Evolutionary conservation across 2,797 vertebrate genomes (phyloP).

Genomic region (Thunnus albacares): DNA sequence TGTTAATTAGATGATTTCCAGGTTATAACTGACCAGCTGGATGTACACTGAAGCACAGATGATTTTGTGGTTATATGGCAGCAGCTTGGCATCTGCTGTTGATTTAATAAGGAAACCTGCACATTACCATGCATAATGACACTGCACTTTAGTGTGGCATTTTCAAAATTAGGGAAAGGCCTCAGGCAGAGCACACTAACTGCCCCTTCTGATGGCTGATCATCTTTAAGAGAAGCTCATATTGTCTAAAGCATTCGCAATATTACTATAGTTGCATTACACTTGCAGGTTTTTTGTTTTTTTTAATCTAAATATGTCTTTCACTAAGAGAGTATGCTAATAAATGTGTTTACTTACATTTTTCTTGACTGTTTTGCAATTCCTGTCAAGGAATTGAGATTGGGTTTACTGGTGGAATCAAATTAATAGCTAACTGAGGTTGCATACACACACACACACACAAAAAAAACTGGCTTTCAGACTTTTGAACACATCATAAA

Average conservation of each 20-base stretch:
- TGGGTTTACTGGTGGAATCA: background rate
- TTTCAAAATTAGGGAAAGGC: constrained; percentile 1
- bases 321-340: background rate
- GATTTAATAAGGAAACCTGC: too few relatives aligned
- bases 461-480: background rate
- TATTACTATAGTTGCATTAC: background rate
- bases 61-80: background rate
- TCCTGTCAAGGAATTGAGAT: background rate
- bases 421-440: background rate
- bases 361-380: background rate
- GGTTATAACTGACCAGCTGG: background rate
- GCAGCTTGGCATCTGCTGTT: background rate
- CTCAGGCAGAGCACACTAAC: background rate
- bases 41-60: background rate
- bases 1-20: too few relatives aligned
- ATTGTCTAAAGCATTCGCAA: background rate
- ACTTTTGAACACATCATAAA: background rate
- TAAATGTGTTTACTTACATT: background rate
- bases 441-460: background rate
- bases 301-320: background rate
- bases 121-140: background rate
- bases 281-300: too few relatives aligned
- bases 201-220: constrained; percentile 2
- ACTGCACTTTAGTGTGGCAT: background rate
- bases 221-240: background rate